Conservation (phyloP, 2,113 vertebrate species). For the Dicerorhinus sumatrensis region DNA sequence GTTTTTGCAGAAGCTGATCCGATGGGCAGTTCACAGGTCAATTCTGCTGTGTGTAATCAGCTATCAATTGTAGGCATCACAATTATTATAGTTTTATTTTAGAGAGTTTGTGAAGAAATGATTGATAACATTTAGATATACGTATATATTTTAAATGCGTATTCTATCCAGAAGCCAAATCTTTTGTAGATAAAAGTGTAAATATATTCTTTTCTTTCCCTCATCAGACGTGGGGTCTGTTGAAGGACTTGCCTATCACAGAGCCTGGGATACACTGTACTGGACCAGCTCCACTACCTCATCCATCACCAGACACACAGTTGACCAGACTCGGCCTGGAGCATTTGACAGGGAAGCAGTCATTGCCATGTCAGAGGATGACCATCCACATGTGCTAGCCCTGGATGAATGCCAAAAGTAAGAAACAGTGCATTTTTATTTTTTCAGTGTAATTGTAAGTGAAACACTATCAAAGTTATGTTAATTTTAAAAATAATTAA, state of each 20-base stretch:
- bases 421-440: slow-evolving; percentile 32
- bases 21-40: background rate
- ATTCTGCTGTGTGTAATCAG: background rate
- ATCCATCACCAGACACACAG: slow-evolving; percentile 95
- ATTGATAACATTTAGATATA: background rate
- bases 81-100: background rate
- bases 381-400: slow-evolving; percentile 95
- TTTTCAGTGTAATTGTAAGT: background rate
- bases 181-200: fast-evolving
- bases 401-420: slow-evolving; percentile 98
- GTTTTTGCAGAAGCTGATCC: background rate
- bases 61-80: background rate
- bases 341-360: slow-evolving; percentile 93
- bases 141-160: background rate
- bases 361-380: slow-evolving; percentile 96
- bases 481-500: background rate
- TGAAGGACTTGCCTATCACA: slow-evolving; percentile 97
- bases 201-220: background rate
- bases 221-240: slow-evolving; percentile 96
- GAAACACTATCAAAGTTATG: background rate
- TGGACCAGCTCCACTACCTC: slow-evolving; percentile 99
- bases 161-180: background rate
- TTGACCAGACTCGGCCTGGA: slow-evolving; percentile 91
- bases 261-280: slow-evolving; percentile 96
- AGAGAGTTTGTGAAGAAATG: background rate